These are phyloP conservation scores for Ashinkailepas kermadecensis DNA, from an alignment of 2,888 invertebrate species.

Conservation along the genomic window DNA sequence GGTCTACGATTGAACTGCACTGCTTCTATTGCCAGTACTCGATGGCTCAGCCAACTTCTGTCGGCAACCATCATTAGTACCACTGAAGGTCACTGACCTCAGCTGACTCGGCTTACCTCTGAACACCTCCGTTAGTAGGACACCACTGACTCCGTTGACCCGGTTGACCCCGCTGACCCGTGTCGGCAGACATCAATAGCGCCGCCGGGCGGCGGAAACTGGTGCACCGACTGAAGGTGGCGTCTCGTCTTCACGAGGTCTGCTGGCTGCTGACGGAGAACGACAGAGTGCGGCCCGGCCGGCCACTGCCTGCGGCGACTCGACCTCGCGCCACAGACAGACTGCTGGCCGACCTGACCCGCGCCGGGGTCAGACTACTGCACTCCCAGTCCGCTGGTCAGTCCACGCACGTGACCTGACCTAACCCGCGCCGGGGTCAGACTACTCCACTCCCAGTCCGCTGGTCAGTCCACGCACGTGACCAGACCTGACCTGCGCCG, in stretches of 20 bases:
- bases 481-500: background rate
- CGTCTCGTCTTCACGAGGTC: background rate
- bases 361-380: background rate
- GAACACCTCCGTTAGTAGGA: background rate
- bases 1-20: too few species aligned
- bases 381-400: background rate
- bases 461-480: too few species aligned
- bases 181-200: background rate
- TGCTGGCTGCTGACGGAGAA: background rate
- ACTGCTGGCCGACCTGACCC: background rate
- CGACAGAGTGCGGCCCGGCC: background rate
- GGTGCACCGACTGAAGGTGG: background rate
- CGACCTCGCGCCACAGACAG: background rate
- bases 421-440: background rate
- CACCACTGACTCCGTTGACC: too few species aligned
- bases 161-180: background rate
- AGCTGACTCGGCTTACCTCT: background rate
- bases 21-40: background rate
- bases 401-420: background rate
- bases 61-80: background rate
- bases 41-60: background rate
- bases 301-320: background rate
- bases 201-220: background rate
- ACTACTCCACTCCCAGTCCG: background rate
- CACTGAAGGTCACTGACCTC: background rate